Percentiles rank a stretch among this genome's conserved stretches.
Evolutionary conservation across 2,797 vertebrate species (phyloP).

Genomic region (Petrocephalus schoutedeni): DNA sequence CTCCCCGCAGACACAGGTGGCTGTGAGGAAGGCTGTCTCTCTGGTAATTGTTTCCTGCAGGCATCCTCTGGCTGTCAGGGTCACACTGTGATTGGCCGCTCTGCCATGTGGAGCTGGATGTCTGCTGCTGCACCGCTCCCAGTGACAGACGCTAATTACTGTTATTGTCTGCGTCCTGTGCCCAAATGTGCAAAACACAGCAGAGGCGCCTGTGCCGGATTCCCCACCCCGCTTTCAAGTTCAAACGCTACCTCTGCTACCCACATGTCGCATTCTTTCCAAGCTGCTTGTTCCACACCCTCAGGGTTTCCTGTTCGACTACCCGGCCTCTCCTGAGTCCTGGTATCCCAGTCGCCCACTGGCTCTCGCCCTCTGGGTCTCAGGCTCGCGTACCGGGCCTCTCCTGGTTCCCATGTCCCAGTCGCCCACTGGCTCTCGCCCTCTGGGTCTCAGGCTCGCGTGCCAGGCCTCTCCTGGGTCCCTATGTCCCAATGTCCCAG

Average conservation of each 20-base stretch:
- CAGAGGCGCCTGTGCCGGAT: not conserved
- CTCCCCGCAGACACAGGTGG: conserved; percentile 22
- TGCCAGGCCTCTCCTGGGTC: not conserved
- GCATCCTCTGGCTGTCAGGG: conserved; percentile 6
- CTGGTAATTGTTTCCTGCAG: conserved; percentile 25
- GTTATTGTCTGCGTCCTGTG: conserved; percentile 21
- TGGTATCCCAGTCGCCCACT: not conserved
- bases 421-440: not conserved
- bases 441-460: not conserved
- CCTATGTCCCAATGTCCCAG: too few species aligned
- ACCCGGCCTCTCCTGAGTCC: not conserved
- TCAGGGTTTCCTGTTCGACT: not conserved
- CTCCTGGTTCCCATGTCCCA: not conserved
- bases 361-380: not conserved
- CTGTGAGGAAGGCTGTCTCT: conserved; percentile 20
- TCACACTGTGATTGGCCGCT: conserved; percentile 13
- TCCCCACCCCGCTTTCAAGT: conserved; percentile 7
- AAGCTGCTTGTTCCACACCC: not conserved
- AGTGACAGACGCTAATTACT: conserved; percentile 27
- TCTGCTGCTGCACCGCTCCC: not conserved
- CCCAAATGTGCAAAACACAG: conserved; percentile 18
- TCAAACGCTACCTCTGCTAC: not conserved
- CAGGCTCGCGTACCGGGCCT: not conserved
- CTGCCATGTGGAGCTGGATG: not conserved
- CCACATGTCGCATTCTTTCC: not conserved